Evolutionary conservation across 2,888 invertebrate species (phyloP).

Genomic region (Prenolepis imparis): DNA sequence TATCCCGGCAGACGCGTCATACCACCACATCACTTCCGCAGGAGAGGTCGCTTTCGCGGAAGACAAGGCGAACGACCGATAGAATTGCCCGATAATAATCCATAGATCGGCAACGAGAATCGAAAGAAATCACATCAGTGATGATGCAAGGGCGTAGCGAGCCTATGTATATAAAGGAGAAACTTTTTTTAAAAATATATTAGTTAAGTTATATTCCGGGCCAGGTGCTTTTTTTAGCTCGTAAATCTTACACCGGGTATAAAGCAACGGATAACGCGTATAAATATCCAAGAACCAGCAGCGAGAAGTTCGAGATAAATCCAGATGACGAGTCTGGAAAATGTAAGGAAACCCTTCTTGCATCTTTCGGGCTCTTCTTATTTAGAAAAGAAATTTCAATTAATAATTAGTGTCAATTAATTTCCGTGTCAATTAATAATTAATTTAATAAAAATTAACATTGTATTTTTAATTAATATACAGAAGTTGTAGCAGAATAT

Average conservation of each 20-base stretch:
- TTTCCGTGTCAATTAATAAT: too few relatives aligned
- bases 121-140: slow-evolving; percentile 36
- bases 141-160: slow-evolving; percentile 38
- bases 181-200: slow-evolving; percentile 48
- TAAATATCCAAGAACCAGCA: background rate
- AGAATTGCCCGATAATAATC: slow-evolving; percentile 39
- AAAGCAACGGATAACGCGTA: background rate
- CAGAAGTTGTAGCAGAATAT: background rate
- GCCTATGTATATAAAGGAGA: slow-evolving; percentile 66
- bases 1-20: slow-evolving; percentile 58
- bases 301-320: background rate
- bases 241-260: background rate
- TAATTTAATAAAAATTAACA: too few relatives aligned
- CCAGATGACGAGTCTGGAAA: background rate
- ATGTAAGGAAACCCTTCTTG: background rate
- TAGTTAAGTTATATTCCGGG: slow-evolving; percentile 67
- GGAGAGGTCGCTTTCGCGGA: slow-evolving; percentile 68
- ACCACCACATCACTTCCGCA: slow-evolving; percentile 72
- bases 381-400: too few relatives aligned
- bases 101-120: slow-evolving; percentile 27
- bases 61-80: slow-evolving; percentile 60
- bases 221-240: background rate
- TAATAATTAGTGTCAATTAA: too few relatives aligned
- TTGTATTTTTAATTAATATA: too few relatives aligned
- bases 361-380: background rate